Evolutionary conservation across 2,113 vertebrate species (phyloP).

Genomic region (Indri indri): DNA sequence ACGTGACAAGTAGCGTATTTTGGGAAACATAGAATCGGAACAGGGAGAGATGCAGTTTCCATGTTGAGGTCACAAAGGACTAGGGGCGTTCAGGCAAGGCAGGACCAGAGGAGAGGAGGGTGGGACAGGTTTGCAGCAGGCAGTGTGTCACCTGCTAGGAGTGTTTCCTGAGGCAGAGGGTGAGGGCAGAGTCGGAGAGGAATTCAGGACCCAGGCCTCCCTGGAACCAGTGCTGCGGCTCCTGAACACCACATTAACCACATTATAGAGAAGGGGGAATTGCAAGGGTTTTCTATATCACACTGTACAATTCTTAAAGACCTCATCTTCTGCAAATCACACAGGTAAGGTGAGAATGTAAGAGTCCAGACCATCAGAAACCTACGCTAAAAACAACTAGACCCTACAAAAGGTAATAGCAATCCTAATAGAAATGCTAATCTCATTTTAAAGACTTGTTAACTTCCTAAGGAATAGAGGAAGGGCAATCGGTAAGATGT

Average conservation of each 20-base stretch:
- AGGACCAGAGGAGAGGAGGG: neutral
- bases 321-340: neutral
- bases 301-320: neutral
- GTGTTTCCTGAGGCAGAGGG: neutral
- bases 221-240: neutral
- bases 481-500: neutral
- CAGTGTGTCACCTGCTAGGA: neutral
- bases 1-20: neutral
- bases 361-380: neutral
- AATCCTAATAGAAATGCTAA: neutral
- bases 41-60: neutral
- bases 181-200: neutral
- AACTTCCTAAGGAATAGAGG: neutral
- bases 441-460: neutral
- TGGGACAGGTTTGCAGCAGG: neutral
- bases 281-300: neutral
- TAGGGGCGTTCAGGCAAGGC: neutral
- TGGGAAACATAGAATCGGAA: neutral
- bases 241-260: neutral
- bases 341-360: neutral
- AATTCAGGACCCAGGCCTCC: too few relatives aligned
- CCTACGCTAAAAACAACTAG: neutral
- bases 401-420: neutral
- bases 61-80: neutral
- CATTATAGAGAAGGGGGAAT: neutral